A percentile compares a stretch with the other conserved stretches of the same genome.
phyloP scores from a whole-genome alignment of 2,797 vertebrate genomes.

The Allobates femoralis region DNA sequence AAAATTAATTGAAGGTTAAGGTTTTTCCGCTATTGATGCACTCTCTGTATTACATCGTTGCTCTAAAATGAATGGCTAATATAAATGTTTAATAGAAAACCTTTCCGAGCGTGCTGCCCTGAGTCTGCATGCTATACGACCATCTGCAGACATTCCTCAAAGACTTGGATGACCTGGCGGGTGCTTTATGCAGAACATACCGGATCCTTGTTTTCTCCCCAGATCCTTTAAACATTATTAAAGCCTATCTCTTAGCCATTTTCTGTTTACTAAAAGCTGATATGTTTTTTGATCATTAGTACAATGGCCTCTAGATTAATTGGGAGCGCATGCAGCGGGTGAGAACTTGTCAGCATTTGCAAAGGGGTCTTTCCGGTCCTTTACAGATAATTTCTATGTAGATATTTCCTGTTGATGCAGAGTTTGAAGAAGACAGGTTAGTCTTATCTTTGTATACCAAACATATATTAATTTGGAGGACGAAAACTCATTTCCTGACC shows the following conservation, averaged over 20 bases:
- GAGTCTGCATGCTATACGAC: not conserved
- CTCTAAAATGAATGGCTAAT: too few relatives aligned
- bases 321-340: slow-evolving; percentile 13
- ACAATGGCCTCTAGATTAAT: slow-evolving; percentile 28
- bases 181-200: not conserved
- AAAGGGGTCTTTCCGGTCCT: slow-evolving; percentile 31
- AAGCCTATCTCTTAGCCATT: not conserved
- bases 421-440: slow-evolving; percentile 4
- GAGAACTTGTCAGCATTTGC: not conserved
- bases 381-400: not conserved
- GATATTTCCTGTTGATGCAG: not conserved
- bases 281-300: slow-evolving; percentile 26
- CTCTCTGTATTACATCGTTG: too few relatives aligned
- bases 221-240: slow-evolving; percentile 25
- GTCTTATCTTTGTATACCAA: slow-evolving; percentile 31
- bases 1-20: too few relatives aligned
- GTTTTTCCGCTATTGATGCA: too few relatives aligned
- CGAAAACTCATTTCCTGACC: slow-evolving; percentile 8
- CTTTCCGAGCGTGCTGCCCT: not conserved
- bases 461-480: slow-evolving; percentile 20
- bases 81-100: not conserved
- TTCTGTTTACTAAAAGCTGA: not conserved
- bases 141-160: not conserved
- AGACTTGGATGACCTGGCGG: not conserved
- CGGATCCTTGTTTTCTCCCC: slow-evolving; percentile 1